phyloP scores from a whole-genome alignment of 2,888 invertebrate genomes.

The Psococerastis gibbosa region DNA sequence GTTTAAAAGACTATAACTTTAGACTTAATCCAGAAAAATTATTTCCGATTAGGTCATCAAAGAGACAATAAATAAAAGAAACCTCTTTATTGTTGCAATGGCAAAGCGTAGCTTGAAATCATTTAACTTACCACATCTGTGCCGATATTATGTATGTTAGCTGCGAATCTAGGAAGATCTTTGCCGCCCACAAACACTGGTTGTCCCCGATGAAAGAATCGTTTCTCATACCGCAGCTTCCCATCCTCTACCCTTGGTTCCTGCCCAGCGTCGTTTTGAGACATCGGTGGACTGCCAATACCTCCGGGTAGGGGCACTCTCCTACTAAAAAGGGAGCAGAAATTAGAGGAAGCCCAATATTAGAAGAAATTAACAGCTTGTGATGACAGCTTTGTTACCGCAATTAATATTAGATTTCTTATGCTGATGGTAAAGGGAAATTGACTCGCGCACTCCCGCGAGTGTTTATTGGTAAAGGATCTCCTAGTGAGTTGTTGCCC shows the following conservation, averaged over 20 bases:
- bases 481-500: too few species aligned
- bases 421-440: too few species aligned
- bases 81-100: too few species aligned
- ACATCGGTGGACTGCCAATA: constrained; percentile 15
- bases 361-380: constrained; percentile 23
- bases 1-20: too few species aligned
- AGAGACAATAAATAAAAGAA: too few species aligned
- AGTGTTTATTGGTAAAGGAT: too few species aligned
- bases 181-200: constrained; percentile 80
- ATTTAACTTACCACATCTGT: constrained; percentile 55
- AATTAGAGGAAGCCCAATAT: constrained; percentile 23
- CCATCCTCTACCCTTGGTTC: constrained; percentile 90
- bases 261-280: constrained; percentile 19
- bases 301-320: constrained; percentile 3
- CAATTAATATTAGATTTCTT: too few species aligned
- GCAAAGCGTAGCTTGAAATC: constrained; percentile 1
- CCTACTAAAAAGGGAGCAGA: too few species aligned
- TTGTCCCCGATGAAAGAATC: constrained; percentile 92
- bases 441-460: too few species aligned
- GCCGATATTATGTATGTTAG: constrained; percentile 78
- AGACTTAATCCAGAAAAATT: too few species aligned
- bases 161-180: constrained; percentile 67
- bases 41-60: too few species aligned
- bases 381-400: too few species aligned
- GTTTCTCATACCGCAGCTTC: constrained; percentile 76